A percentile compares a stretch with the other conserved stretches of the same genome.
Conservation (phyloP, 2,888 invertebrate genomes). For the Synergus laeviventris region DNA sequence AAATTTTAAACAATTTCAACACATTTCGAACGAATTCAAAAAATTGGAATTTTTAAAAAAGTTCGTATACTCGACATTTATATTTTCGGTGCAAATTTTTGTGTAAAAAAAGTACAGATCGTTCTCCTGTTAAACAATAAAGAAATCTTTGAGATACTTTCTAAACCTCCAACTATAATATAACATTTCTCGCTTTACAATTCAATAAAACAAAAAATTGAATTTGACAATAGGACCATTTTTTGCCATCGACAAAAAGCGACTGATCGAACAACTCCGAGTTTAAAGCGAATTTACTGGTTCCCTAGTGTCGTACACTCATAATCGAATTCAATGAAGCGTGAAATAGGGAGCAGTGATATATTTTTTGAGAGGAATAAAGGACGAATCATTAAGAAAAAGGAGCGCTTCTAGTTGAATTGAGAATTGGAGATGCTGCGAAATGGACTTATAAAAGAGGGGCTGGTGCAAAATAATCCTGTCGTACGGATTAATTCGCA, state of each 20-base stretch:
- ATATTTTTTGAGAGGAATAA: slow-evolving; percentile 46
- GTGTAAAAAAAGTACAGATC: neutral
- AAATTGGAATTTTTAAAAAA: too few species aligned
- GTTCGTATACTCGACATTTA: slow-evolving; percentile 40
- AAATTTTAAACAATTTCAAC: too few species aligned
- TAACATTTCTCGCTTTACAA: neutral
- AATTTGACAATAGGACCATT: neutral
- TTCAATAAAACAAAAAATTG: neutral
- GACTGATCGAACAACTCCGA: slow-evolving; percentile 39
- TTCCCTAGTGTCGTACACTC: slow-evolving; percentile 8
- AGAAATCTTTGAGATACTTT: neutral
- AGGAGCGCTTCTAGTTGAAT: slow-evolving; percentile 41
- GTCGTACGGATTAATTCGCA: slow-evolving; percentile 73
- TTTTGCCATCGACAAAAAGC: neutral
- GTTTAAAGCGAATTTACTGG: slow-evolving; percentile 42
- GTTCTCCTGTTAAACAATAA: neutral
- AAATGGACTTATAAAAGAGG: slow-evolving; percentile 41
- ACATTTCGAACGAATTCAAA: too few species aligned
- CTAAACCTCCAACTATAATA: neutral
- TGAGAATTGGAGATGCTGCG: slow-evolving; percentile 35
- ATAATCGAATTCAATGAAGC: slow-evolving; percentile 44
- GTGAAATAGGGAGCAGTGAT: slow-evolving; percentile 48
- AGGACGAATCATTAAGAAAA: slow-evolving; percentile 52
- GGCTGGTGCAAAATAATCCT: slow-evolving; percentile 67
- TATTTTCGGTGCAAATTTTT: neutral